A percentile compares a stretch with the other conserved stretches of the same genome.
Evolutionary conservation across 2,888 invertebrate species (phyloP).

Genomic region (Sarcophaga carnaria): DNA sequence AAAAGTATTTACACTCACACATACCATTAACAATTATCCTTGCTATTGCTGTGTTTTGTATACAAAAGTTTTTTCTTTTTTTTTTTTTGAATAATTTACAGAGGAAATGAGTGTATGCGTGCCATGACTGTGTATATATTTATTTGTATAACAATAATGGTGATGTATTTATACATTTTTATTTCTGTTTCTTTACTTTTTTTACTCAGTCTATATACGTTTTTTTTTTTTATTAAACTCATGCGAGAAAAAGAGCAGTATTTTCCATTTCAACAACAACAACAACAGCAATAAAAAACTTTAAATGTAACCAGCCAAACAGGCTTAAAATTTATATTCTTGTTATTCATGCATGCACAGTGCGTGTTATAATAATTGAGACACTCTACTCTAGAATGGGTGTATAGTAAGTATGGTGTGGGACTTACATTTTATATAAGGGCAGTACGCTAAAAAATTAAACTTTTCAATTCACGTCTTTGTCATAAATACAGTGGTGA

Average conservation of each 20-base stretch:
- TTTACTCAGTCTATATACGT: not conserved
- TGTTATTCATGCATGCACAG: not conserved
- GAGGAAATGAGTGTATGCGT: not conserved
- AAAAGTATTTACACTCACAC: conserved; percentile 8
- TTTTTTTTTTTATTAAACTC: not conserved
- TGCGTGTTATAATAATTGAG: not conserved
- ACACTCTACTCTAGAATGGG: not conserved
- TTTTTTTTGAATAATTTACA: conserved; percentile 15
- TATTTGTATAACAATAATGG: conserved; percentile 27
- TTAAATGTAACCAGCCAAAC: conserved; percentile 26
- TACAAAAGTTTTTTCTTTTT: not conserved
- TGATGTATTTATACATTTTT: conserved; percentile 33
- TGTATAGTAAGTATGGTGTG: too few species aligned
- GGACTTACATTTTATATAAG: too few species aligned
- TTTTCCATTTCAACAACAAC: not conserved
- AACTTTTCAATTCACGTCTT: too few species aligned
- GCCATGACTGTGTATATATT: not conserved
- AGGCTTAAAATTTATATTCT: not conserved
- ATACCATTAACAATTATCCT: conserved; percentile 26
- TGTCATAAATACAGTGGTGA: too few species aligned
- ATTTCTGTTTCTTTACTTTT: conserved; percentile 28
- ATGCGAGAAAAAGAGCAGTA: conserved; percentile 28
- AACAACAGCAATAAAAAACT: not conserved
- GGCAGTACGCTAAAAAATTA: too few species aligned
- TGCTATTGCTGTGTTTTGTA: not conserved